phyloP scores from a whole-genome alignment of 2,113 vertebrate genomes.

The Leptobrachium leishanense region DNA sequence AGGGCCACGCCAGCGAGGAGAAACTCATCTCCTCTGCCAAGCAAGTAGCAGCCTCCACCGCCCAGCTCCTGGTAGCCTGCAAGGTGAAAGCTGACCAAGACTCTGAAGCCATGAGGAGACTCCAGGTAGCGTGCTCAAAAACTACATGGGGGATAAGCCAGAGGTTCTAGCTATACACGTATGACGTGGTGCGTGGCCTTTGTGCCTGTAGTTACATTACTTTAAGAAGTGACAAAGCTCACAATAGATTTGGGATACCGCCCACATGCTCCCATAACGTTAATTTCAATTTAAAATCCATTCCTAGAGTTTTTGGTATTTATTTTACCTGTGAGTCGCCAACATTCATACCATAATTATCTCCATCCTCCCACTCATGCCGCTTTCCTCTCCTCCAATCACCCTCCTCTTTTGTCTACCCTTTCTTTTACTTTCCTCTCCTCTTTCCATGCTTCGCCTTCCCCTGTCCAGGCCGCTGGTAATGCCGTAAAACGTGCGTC shows the following conservation, averaged over 20 bases:
- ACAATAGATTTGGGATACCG: constrained; percentile 36
- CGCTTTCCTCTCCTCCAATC: not conserved
- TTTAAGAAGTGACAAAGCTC: constrained; percentile 22
- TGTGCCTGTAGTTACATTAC: not conserved
- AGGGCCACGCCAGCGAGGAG: constrained; percentile 96
- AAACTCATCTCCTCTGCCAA: constrained; percentile 98
- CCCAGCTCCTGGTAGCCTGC: constrained; percentile 94
- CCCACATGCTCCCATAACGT: constrained; percentile 17
- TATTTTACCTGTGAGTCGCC: not conserved
- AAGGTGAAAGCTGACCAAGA: constrained; percentile 97
- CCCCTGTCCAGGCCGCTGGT: constrained; percentile 79
- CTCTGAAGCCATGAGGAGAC: constrained; percentile 94
- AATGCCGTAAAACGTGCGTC: constrained; percentile 97
- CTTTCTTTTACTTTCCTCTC: not conserved
- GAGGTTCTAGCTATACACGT: not conserved
- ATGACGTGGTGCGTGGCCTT: not conserved
- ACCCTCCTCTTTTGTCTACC: not conserved
- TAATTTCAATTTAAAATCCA: not conserved
- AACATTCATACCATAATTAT: not conserved
- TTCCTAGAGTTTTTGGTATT: constrained; percentile 4
- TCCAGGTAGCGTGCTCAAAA: constrained; percentile 78
- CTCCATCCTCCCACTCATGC: not conserved
- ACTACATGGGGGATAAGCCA: constrained; percentile 19
- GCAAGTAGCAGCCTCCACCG: constrained; percentile 95
- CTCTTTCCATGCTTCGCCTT: constrained; percentile 19